Conservation (phyloP, 53 echinoderm and acorn worm genomes). For the Temnopleurus reevesii region DNA sequence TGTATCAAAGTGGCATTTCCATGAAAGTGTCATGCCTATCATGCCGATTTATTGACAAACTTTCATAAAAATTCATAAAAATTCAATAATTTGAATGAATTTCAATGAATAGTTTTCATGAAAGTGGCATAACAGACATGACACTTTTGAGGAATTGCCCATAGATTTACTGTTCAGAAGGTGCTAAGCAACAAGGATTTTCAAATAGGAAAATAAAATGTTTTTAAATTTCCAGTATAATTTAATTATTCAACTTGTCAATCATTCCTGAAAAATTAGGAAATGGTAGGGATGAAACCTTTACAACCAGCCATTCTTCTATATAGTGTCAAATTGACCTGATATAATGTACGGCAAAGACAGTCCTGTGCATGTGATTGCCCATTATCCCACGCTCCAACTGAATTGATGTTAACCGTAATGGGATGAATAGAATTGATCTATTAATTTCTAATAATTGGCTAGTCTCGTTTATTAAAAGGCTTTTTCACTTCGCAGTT, state of each 20-base stretch:
- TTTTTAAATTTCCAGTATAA: neutral
- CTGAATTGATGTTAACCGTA: neutral
- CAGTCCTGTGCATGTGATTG: constrained; percentile 1
- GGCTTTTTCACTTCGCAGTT: neutral
- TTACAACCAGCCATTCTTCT: neutral
- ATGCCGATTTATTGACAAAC: no score
- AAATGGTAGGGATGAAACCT: neutral
- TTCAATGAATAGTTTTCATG: no score
- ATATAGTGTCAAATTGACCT: constrained; percentile 28
- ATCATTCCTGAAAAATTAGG: neutral
- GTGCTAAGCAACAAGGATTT: neutral
- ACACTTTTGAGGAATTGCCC: no score
- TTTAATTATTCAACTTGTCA: neutral
- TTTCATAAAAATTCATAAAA: no score
- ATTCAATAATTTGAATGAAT: no score
- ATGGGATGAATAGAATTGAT: neutral
- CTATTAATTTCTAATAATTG: neutral
- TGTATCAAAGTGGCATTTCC: no score
- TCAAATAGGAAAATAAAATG: neutral
- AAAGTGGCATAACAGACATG: no score
- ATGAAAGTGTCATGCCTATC: no score
- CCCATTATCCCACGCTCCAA: neutral
- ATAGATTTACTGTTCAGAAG: neutral
- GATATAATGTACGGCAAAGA: neutral
- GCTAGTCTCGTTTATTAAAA: neutral